Percentiles rank a stretch among this genome's conserved stretches.
Evolutionary conservation across 2,113 vertebrate genomes (phyloP).

Genomic region (Vidua macroura): DNA sequence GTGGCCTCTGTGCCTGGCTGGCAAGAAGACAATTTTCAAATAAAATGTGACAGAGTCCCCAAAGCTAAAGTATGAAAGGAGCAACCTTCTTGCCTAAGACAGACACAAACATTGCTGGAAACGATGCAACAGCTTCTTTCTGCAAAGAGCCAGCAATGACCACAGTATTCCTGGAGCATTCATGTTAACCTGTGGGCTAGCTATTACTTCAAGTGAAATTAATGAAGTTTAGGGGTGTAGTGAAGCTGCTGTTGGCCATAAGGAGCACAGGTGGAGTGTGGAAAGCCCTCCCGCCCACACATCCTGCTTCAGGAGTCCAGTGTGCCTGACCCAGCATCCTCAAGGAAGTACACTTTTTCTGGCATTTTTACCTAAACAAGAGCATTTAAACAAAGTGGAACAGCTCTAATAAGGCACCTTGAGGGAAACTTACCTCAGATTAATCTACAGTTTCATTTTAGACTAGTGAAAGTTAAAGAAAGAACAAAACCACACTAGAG

Average conservation of each 20-base stretch:
- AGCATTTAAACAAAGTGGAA: background rate
- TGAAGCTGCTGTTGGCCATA: background rate
- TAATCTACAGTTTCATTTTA: background rate
- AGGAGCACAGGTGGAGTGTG: background rate
- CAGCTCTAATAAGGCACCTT: background rate
- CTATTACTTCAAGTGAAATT: background rate
- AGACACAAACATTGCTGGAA: background rate
- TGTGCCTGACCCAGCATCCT: background rate
- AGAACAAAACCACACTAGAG: background rate
- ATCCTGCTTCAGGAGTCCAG: background rate
- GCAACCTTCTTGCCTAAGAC: background rate
- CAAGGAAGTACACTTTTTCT: background rate
- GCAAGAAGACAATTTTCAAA: background rate
- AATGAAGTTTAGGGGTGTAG: background rate
- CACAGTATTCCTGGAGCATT: background rate
- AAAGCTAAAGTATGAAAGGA: background rate
- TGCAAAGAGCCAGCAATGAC: background rate
- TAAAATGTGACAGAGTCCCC: background rate
- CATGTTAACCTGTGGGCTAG: accelerated
- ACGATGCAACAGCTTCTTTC: background rate
- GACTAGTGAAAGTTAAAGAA: background rate
- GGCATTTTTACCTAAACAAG: background rate
- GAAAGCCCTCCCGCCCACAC: background rate
- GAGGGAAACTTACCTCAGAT: background rate
- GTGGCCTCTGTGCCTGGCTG: background rate